Percentiles rank a stretch among this genome's conserved stretches.
Evolutionary conservation across 2,797 vertebrate species (phyloP).

Genomic region (Microcaecilia unicolor): DNA sequence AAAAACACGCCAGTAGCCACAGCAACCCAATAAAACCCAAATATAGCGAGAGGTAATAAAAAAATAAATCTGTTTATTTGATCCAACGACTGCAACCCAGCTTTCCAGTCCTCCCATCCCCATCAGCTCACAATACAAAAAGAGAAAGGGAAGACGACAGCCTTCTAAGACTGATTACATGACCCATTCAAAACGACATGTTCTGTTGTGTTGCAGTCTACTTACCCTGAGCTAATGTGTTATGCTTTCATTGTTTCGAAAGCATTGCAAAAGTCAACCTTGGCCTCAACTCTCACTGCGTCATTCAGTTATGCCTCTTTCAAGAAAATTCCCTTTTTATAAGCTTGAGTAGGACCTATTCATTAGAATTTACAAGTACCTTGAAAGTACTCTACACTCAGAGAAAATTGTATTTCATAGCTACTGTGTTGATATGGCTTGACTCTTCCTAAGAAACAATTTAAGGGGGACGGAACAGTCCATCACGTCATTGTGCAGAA

Average conservation of each 20-base stretch:
- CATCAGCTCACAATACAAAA: constrained; percentile 6
- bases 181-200: constrained; percentile 18
- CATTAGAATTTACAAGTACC: constrained; percentile 23
- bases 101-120: no score
- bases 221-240: constrained; percentile 36
- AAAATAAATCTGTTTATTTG: constrained; percentile 36
- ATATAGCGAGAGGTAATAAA: constrained; percentile 18
- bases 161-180: constrained; percentile 19
- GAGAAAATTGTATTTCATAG: constrained; percentile 15
- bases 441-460: no score
- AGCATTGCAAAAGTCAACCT: constrained; percentile 37
- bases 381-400: constrained; percentile 27
- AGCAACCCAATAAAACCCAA: background rate
- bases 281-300: constrained; percentile 20
- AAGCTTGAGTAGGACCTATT: constrained; percentile 22
- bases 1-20: background rate
- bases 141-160: constrained; percentile 11
- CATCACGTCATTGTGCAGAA: no score
- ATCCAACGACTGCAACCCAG: constrained; percentile 21
- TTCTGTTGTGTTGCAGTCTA: constrained; percentile 28
- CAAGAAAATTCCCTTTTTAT: constrained; percentile 22
- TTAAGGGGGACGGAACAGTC: no score
- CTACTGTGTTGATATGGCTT: constrained; percentile 18
- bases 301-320: constrained; percentile 10
- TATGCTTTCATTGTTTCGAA: constrained; percentile 33